phyloP scores from a whole-genome alignment of 2,888 invertebrate species.

The Phyllotreta striolata region DNA sequence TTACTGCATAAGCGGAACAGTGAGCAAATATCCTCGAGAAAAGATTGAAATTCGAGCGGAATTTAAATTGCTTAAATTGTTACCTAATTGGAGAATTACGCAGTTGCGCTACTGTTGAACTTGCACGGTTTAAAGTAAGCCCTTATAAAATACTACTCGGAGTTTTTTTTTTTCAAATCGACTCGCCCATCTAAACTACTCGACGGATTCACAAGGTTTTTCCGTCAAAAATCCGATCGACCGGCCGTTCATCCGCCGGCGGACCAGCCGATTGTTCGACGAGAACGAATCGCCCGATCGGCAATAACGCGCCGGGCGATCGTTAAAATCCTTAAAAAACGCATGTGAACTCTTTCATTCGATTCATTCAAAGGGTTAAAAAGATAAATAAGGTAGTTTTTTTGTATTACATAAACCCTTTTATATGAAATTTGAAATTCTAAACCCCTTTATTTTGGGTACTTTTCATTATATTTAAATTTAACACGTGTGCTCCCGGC shows the following conservation, averaged over 20 bases:
- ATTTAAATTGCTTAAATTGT: too few relatives aligned
- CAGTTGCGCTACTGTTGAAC: slow-evolving; percentile 40
- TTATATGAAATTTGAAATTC: slow-evolving; percentile 51
- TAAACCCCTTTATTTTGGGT: slow-evolving; percentile 57
- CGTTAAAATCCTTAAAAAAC: slow-evolving; percentile 44
- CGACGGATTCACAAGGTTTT: slow-evolving; percentile 35
- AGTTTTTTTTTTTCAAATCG: slow-evolving; percentile 42
- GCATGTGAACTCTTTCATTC: slow-evolving; percentile 46
- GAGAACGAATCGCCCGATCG: slow-evolving; percentile 26
- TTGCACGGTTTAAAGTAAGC: slow-evolving; percentile 43
- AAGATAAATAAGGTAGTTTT: slow-evolving; percentile 52
- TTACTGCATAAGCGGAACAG: too few relatives aligned
- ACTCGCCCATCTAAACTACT: slow-evolving; percentile 23
- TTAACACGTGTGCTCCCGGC: slow-evolving; percentile 48
- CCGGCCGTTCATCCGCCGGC: slow-evolving; percentile 29
- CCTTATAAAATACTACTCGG: slow-evolving; percentile 45
- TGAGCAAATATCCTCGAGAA: too few relatives aligned
- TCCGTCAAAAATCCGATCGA: slow-evolving; percentile 22
- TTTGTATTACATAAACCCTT: slow-evolving; percentile 46
- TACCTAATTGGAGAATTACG: slow-evolving; percentile 22
- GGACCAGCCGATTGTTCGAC: slow-evolving; percentile 32
- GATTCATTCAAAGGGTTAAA: slow-evolving; percentile 50
- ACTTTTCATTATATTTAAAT: slow-evolving; percentile 53
- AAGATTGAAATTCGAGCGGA: slow-evolving; percentile 12
- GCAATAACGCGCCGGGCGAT: slow-evolving; percentile 31